phyloP scores from a whole-genome alignment of 2,113 vertebrate species.

The Calcarius ornatus region DNA sequence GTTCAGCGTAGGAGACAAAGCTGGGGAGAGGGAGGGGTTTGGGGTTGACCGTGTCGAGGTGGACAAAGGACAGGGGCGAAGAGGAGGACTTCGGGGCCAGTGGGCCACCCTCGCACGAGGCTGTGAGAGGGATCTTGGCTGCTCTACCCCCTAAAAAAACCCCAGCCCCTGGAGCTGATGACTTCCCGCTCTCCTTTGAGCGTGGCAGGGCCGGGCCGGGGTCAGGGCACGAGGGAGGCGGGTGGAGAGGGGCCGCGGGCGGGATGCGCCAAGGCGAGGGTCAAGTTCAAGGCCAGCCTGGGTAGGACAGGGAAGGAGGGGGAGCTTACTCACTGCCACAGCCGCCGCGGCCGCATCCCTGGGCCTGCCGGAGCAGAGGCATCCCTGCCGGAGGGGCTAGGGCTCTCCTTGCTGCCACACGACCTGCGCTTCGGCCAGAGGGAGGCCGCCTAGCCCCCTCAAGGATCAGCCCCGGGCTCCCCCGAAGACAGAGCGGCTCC shows the following conservation, averaged over 20 bases:
- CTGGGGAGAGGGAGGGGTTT: too few relatives aligned
- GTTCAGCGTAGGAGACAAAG: not conserved
- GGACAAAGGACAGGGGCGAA: not conserved
- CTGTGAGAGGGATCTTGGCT: not conserved
- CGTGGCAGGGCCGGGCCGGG: slow-evolving; percentile 3
- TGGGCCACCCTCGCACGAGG: not conserved
- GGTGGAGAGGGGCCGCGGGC: not conserved
- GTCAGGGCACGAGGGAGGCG: slow-evolving; percentile 45
- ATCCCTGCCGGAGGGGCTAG: not conserved
- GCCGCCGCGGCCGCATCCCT: not conserved
- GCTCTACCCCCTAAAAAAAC: not conserved
- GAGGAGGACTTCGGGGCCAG: not conserved
- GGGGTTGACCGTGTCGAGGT: not conserved
- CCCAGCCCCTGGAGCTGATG: not conserved
- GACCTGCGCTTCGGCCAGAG: not conserved
- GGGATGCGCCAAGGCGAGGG: slow-evolving; percentile 68
- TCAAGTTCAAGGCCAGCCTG: slow-evolving; percentile 73
- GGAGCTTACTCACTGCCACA: not conserved
- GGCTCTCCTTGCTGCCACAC: not conserved
- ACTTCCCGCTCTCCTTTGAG: not conserved
- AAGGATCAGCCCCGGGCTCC: not conserved
- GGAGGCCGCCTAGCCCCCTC: not conserved
- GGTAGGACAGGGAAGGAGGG: not conserved
- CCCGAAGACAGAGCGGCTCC: not conserved
- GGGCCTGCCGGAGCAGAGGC: not conserved